Percentiles rank a stretch among this genome's conserved stretches.
Evolutionary conservation across 2,113 vertebrate genomes (phyloP).

Genomic region (Chascanopsetta lugubris): DNA sequence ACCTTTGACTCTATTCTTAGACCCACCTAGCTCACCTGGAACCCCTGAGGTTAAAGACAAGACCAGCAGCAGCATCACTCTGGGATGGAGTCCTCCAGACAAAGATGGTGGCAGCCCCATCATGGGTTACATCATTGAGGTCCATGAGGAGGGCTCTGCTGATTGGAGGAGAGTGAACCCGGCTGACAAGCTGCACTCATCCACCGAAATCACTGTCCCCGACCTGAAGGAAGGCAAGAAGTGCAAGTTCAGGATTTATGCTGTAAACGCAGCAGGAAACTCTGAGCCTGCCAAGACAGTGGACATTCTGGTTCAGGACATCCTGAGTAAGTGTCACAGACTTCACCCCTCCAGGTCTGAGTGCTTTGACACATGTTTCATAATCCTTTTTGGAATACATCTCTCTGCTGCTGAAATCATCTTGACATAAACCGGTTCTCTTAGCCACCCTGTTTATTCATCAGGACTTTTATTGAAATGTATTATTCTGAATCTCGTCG

Average conservation of each 20-base stretch:
- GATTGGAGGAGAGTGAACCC: slow-evolving; percentile 94
- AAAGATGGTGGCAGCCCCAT: slow-evolving; percentile 94
- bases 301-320: slow-evolving; percentile 89
- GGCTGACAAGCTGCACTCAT: slow-evolving; percentile 89
- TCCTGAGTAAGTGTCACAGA: slow-evolving; percentile 83
- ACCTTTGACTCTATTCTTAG: slow-evolving; percentile 70
- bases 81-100: slow-evolving; percentile 91
- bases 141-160: slow-evolving; percentile 92
- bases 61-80: slow-evolving; percentile 89
- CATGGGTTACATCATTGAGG: slow-evolving; percentile 96
- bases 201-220: slow-evolving; percentile 88
- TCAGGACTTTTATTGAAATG: too few relatives aligned
- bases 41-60: slow-evolving; percentile 90
- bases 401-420: too few relatives aligned
- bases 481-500: too few relatives aligned
- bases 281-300: slow-evolving; percentile 90
- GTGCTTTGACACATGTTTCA: too few relatives aligned
- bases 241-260: slow-evolving; percentile 93
- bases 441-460: too few relatives aligned
- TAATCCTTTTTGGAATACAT: too few relatives aligned
- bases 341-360: too few relatives aligned
- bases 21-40: slow-evolving; percentile 87
- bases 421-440: too few relatives aligned
- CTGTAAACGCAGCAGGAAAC: slow-evolving; percentile 93
- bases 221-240: slow-evolving; percentile 93